These are phyloP conservation scores for Chironex yamaguchii DNA, from an alignment of 30 jellyfish, hydroid and myxozoan genomes.

Conservation along the genomic window DNA sequence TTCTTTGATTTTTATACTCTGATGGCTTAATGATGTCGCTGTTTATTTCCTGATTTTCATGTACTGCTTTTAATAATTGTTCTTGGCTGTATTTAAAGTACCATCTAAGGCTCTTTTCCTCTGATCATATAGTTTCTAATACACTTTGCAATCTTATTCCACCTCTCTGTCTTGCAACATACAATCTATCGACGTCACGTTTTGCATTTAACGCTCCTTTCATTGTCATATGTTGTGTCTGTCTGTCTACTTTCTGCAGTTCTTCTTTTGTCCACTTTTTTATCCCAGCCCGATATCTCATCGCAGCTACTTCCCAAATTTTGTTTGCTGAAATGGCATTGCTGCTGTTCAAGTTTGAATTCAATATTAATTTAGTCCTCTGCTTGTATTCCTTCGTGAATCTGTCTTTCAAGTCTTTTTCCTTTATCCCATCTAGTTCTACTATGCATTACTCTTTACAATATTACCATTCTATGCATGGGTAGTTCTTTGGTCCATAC, in stretches of 20 bases:
- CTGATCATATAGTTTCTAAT: too few relatives aligned
- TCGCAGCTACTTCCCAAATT: not conserved
- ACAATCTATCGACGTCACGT: not conserved
- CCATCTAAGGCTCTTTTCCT: too few relatives aligned
- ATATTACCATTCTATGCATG: too few relatives aligned
- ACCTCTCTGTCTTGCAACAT: not conserved
- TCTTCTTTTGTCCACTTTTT: not conserved
- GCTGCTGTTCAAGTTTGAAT: not conserved
- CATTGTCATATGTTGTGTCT: not conserved
- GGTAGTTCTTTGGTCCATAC: too few relatives aligned
- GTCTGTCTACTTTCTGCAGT: not conserved
- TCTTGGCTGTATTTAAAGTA: too few relatives aligned
- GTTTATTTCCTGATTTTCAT: constrained; percentile 7
- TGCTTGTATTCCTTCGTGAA: too few relatives aligned
- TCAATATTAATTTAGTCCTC: too few relatives aligned
- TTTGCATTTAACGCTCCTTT: not conserved
- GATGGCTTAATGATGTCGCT: constrained; percentile 56
- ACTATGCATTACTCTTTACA: too few relatives aligned
- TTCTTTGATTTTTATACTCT: constrained; percentile 51
- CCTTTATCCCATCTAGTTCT: too few relatives aligned
- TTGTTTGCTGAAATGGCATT: not conserved
- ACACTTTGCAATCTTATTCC: too few relatives aligned
- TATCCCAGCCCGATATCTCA: not conserved
- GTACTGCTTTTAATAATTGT: too few relatives aligned
- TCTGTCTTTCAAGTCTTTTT: too few relatives aligned